phyloP scores from a whole-genome alignment of 2,888 invertebrate genomes.

The Pseudococcus jackbeardsleyi region DNA sequence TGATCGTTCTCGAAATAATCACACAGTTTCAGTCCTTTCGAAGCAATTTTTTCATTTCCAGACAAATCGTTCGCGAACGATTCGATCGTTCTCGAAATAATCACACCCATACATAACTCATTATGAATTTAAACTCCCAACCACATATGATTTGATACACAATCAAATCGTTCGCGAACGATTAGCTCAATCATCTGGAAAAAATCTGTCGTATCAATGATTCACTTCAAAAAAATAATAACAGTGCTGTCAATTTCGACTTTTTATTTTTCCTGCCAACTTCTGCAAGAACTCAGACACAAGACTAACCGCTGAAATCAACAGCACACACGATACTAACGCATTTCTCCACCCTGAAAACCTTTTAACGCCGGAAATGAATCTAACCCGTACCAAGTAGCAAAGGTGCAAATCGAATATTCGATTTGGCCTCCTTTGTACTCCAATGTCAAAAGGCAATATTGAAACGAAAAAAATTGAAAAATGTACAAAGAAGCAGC shows the following conservation, averaged over 20 bases:
- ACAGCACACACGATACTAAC: neutral
- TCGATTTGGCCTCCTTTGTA: neutral
- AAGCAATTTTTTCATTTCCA: neutral
- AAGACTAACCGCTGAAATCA: neutral
- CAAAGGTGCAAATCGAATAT: neutral
- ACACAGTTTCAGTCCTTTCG: too few relatives aligned
- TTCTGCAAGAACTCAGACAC: neutral
- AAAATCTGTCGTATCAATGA: neutral
- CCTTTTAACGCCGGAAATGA: conserved; percentile 5
- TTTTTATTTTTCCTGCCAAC: too few relatives aligned
- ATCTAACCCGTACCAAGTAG: neutral
- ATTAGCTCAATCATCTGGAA: neutral
- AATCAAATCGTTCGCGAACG: neutral
- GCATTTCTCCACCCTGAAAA: neutral
- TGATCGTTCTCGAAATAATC: neutral
- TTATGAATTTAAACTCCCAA: too few relatives aligned
- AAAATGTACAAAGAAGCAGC: conserved; percentile 23
- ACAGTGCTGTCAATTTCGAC: neutral
- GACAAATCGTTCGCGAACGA: neutral
- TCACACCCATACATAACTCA: too few relatives aligned
- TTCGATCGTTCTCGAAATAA: neutral
- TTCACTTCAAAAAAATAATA: neutral
- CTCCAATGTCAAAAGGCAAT: neutral
- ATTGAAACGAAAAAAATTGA: neutral
- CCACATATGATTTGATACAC: neutral